Evolutionary conservation across 2,113 vertebrate genomes (phyloP).

Genomic region (Chaetura pelagica): DNA sequence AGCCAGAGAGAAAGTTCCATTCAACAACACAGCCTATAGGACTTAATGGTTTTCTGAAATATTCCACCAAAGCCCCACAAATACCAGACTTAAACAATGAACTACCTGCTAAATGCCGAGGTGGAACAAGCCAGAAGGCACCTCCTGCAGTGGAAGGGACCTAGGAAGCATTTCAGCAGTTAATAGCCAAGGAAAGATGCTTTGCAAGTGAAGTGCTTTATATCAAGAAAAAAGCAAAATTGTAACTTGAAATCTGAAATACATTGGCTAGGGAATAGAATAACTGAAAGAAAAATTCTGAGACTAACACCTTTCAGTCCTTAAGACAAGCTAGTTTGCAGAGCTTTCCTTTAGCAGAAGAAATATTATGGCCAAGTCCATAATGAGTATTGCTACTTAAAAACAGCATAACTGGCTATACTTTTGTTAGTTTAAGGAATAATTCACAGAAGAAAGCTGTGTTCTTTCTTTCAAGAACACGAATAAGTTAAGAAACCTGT

Average conservation of each 20-base stretch:
- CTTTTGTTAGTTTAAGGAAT: neutral
- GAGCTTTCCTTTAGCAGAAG: neutral
- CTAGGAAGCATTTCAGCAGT: neutral
- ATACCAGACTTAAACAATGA: accelerated
- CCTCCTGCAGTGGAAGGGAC: neutral
- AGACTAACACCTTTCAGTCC: neutral
- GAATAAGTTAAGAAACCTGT: neutral
- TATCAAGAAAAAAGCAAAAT: neutral
- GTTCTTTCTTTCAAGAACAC: neutral
- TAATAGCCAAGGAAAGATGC: neutral
- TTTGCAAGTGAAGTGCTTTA: neutral
- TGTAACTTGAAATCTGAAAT: neutral
- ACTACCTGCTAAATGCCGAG: neutral
- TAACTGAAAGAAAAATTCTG: neutral
- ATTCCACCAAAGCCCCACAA: neutral
- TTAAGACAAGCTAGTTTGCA: neutral
- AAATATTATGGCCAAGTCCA: neutral
- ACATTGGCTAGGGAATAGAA: neutral
- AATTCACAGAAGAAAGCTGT: neutral
- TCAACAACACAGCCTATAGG: accelerated
- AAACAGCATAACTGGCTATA: neutral
- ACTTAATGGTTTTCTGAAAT: neutral
- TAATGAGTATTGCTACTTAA: neutral
- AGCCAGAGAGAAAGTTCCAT: neutral
- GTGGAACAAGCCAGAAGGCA: neutral